Evolutionary conservation across 2,113 vertebrate genomes (phyloP).

Genomic region (Chitala chitala): DNA sequence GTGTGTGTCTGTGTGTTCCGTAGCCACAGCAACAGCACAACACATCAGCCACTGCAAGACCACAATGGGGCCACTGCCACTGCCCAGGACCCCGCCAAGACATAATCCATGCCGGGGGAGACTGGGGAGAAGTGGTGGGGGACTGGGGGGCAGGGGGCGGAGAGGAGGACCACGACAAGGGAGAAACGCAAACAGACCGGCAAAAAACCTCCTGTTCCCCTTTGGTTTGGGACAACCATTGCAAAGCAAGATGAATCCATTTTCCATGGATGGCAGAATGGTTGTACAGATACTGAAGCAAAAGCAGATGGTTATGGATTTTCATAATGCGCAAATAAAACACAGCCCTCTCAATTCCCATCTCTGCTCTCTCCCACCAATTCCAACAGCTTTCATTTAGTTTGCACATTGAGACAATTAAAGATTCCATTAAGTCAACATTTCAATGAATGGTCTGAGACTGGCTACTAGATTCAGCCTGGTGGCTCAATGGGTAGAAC

Average conservation of each 20-base stretch:
- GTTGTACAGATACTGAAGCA: conserved; percentile 65
- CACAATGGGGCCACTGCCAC: conserved; percentile 52
- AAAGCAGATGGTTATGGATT: conserved; percentile 53
- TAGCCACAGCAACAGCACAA: conserved; percentile 67
- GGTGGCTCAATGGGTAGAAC: neutral
- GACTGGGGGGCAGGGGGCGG: conserved; percentile 45
- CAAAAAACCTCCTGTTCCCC: conserved; percentile 63
- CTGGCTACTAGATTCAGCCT: neutral
- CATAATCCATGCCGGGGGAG: conserved; percentile 66
- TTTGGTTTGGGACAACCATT: conserved; percentile 64
- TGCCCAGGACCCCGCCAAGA: conserved; percentile 59
- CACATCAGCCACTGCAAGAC: conserved; percentile 65
- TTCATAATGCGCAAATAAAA: conserved; percentile 60
- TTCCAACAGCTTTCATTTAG: neutral
- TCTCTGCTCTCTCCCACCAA: conserved; percentile 38
- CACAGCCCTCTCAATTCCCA: conserved; percentile 55
- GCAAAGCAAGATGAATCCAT: conserved; percentile 67
- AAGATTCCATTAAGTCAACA: neutral
- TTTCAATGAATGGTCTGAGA: neutral
- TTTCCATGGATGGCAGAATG: conserved; percentile 68
- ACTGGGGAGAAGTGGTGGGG: conserved; percentile 47
- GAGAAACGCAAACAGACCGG: conserved; percentile 39
- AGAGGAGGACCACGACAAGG: neutral
- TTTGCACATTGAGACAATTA: neutral
- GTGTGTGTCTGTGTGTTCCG: conserved; percentile 44